Percentiles rank a stretch among this genome's conserved stretches.
phyloP scores from a whole-genome alignment of 1,140 invertebrate species.

The Megathymus violae region DNA sequence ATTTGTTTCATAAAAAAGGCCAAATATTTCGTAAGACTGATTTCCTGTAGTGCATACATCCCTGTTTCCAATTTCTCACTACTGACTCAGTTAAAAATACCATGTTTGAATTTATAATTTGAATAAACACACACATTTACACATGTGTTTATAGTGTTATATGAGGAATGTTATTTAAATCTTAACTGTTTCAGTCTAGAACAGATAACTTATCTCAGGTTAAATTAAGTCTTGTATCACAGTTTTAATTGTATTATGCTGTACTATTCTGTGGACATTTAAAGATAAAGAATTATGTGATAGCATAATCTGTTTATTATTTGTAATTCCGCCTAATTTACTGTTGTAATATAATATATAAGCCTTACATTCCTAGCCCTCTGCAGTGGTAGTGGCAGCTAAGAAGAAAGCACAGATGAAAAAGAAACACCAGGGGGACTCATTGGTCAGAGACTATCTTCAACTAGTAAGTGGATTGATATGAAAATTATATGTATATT shows the following conservation, averaged over 20 bases:
- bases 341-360: conserved; percentile 6
- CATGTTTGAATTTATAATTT: no score
- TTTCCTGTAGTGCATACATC: no score
- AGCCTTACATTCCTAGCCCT: conserved; percentile 72
- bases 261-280: conserved; percentile 2
- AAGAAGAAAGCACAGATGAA: conserved; percentile 84
- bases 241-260: conserved; percentile 3
- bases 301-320: conserved; percentile 2
- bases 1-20: no score
- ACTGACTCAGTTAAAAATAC: no score
- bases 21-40: no score
- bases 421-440: conserved; percentile 74
- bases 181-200: conserved; percentile 18
- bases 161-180: conserved; percentile 9
- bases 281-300: conserved; percentile 12
- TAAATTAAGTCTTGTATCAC: conserved; percentile 8
- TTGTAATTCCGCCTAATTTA: not conserved
- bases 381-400: conserved; percentile 82
- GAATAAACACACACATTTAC: no score
- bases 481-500: not conserved
- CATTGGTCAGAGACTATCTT: conserved; percentile 84
- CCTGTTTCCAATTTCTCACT: no score
- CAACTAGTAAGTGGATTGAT: conserved; percentile 82
- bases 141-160: no score
- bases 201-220: not conserved